phyloP scores from a whole-genome alignment of 2,888 invertebrate species.

The Cheilosia soror region DNA sequence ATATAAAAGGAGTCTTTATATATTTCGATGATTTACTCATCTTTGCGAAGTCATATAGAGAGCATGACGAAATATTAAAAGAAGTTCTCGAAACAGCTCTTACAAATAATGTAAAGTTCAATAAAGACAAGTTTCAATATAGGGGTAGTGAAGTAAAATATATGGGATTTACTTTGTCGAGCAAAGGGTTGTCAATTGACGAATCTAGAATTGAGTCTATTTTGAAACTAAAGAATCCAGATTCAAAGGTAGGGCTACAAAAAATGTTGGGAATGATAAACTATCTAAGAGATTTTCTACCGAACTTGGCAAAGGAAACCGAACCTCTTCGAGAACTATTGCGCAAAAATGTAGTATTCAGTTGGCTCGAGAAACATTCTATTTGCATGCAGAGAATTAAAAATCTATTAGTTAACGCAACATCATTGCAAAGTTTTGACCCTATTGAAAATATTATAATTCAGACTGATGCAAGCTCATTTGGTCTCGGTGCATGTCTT shows the following conservation, averaged over 20 bases:
- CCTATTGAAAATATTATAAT: neutral
- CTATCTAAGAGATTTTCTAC: slow-evolving; percentile 72
- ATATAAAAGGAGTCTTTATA: slow-evolving; percentile 42
- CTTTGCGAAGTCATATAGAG: slow-evolving; percentile 40
- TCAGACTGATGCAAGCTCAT: slow-evolving; percentile 26
- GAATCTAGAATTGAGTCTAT: slow-evolving; percentile 30
- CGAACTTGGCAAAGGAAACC: slow-evolving; percentile 53
- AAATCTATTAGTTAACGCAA: slow-evolving; percentile 15
- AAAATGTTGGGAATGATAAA: slow-evolving; percentile 53
- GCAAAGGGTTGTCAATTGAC: slow-evolving; percentile 27
- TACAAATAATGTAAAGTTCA: slow-evolving; percentile 47
- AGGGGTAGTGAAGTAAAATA: slow-evolving; percentile 29
- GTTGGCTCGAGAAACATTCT: slow-evolving; percentile 18
- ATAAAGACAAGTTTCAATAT: slow-evolving; percentile 45
- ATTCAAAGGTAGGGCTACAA: slow-evolving; percentile 34
- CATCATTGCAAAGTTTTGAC: slow-evolving; percentile 16
- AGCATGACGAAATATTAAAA: slow-evolving; percentile 73
- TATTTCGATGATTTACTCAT: slow-evolving; percentile 56
- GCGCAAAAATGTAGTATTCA: slow-evolving; percentile 11
- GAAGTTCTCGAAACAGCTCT: slow-evolving; percentile 30
- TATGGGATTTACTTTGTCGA: slow-evolving; percentile 38
- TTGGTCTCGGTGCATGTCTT: slow-evolving; percentile 32
- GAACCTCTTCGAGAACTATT: slow-evolving; percentile 48
- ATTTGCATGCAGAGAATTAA: slow-evolving; percentile 9
- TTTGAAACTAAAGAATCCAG: slow-evolving; percentile 23